Evolutionary conservation across 1,140 invertebrate species (phyloP).

Genomic region (Spodoptera frugiperda): DNA sequence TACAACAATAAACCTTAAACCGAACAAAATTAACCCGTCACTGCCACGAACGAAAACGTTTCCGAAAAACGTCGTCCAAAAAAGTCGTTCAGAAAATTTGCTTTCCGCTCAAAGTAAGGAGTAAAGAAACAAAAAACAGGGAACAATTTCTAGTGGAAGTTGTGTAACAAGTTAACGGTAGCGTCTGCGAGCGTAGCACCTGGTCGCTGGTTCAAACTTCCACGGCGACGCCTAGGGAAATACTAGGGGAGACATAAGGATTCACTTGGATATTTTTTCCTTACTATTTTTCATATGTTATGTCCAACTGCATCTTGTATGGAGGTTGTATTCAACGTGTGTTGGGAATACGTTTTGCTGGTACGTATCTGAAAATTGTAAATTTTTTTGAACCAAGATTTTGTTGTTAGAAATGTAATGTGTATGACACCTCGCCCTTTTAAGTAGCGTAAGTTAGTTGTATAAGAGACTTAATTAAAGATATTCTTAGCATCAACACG

Average conservation of each 20-base stretch:
- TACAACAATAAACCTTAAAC: background rate
- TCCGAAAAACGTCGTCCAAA: background rate
- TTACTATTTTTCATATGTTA: too few species aligned
- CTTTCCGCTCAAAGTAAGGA: slow-evolving; percentile 38
- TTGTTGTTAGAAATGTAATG: too few species aligned
- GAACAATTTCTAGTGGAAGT: slow-evolving; percentile 45
- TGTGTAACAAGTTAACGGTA: slow-evolving; percentile 45
- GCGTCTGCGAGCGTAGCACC: slow-evolving; percentile 33
- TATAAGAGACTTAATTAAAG: too few species aligned
- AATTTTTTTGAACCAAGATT: too few species aligned
- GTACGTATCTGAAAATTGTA: too few species aligned
- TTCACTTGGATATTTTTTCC: background rate
- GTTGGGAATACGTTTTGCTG: too few species aligned
- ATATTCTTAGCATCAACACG: too few species aligned
- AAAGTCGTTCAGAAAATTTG: slow-evolving; percentile 19
- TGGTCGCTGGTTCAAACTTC: slow-evolving; percentile 26
- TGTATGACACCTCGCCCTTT: too few species aligned
- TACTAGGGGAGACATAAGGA: background rate
- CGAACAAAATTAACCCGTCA: slow-evolving; percentile 15
- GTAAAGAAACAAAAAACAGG: slow-evolving; percentile 20
- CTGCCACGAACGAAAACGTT: background rate
- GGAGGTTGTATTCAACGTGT: too few species aligned
- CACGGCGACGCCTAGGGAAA: slow-evolving; percentile 4
- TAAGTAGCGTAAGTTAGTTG: too few species aligned
- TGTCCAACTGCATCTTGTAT: too few species aligned